Evolutionary conservation across 2,113 vertebrate species (phyloP).

Genomic region (Rhinogobius similis): DNA sequence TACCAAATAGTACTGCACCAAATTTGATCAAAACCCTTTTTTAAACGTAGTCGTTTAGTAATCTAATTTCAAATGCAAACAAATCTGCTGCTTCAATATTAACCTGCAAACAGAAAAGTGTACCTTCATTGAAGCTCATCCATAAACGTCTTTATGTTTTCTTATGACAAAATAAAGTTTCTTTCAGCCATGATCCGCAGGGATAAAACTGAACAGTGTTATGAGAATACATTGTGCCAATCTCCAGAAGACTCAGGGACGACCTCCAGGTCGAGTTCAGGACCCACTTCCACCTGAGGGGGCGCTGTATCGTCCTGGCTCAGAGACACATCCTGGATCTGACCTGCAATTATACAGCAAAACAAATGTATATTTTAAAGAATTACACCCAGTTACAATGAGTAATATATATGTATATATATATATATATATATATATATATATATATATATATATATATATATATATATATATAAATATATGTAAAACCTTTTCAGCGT

Average conservation of each 20-base stretch:
- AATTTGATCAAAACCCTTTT: too few species aligned
- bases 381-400: too few species aligned
- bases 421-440: background rate
- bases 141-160: background rate
- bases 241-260: slow-evolving; percentile 64
- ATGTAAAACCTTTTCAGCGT: too few species aligned
- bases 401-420: background rate
- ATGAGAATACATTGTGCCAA: slow-evolving; percentile 70
- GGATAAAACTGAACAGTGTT: background rate
- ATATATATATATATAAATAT: too few species aligned
- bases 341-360: slow-evolving; percentile 40
- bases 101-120: slow-evolving; percentile 12
- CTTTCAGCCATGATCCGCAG: slow-evolving; percentile 16
- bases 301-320: slow-evolving; percentile 37
- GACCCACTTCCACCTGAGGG: slow-evolving; percentile 45
- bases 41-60: background rate
- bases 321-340: slow-evolving; percentile 59
- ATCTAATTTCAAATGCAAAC: background rate
- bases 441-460: background rate
- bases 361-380: too few species aligned
- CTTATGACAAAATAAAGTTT: background rate
- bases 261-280: slow-evolving; percentile 70
- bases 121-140: slow-evolving; percentile 8
- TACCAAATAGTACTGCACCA: too few species aligned
- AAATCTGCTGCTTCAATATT: background rate